Evolutionary conservation across 2,113 vertebrate genomes (phyloP).

Genomic region (Chaenocephalus aceratus): DNA sequence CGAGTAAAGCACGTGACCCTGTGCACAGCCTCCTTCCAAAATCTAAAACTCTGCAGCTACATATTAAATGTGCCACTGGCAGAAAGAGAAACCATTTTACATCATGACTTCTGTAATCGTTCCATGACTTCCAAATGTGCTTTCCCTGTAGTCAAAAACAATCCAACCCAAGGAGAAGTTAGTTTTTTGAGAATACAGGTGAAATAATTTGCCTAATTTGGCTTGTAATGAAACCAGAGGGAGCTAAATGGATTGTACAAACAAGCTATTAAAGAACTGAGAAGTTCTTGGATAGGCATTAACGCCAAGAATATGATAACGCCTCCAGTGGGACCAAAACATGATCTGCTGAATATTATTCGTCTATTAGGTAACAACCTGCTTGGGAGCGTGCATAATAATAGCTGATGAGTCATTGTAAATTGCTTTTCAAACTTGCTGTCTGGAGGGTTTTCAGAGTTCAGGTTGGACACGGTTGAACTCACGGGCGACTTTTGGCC

Average conservation of each 20-base stretch:
- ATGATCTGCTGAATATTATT: constrained; percentile 9
- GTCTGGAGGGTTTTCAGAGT: constrained; percentile 59
- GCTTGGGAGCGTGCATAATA: constrained; percentile 27
- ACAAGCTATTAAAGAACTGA: neutral
- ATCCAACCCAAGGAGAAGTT: neutral
- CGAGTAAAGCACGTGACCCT: constrained; percentile 56
- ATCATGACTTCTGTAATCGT: neutral
- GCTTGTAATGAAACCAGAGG: constrained; percentile 5
- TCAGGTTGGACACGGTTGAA: constrained; percentile 60
- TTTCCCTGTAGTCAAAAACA: constrained; percentile 3
- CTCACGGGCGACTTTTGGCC: constrained; percentile 55
- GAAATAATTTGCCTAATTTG: constrained; percentile 24
- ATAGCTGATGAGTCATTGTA: constrained; percentile 61
- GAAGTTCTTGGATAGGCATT: neutral
- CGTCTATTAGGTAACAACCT: constrained; percentile 5
- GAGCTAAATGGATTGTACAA: neutral
- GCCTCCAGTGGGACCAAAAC: constrained; percentile 8
- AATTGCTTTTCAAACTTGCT: constrained; percentile 46
- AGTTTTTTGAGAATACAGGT: constrained; percentile 1
- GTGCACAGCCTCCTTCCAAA: constrained; percentile 55
- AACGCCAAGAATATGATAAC: neutral
- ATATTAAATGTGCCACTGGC: constrained; percentile 1
- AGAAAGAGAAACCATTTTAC: constrained; percentile 32
- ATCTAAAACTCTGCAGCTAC: constrained; percentile 32
- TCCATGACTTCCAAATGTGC: neutral